Evolutionary conservation across 2,113 vertebrate genomes (phyloP).

Genomic region (Nicator chloris): DNA sequence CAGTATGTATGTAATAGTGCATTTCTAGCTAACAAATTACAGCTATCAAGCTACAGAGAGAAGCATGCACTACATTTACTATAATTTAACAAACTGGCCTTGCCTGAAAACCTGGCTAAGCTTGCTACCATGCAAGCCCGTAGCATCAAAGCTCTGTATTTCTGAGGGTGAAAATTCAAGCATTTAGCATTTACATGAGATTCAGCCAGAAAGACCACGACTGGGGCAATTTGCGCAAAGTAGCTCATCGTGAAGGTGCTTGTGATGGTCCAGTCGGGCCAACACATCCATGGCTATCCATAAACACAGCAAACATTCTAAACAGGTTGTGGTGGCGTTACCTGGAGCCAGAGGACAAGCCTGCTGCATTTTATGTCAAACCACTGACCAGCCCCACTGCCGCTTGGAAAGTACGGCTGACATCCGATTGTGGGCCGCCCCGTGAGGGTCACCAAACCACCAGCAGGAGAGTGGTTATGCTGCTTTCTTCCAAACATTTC

Average conservation of each 20-base stretch:
- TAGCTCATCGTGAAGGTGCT: background rate
- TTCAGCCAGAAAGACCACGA: background rate
- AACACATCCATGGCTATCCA: background rate
- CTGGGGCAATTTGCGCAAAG: background rate
- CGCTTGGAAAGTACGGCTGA: conserved; percentile 24
- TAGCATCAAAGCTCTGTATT: background rate
- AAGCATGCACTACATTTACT: conserved; percentile 37
- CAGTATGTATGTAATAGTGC: conserved; percentile 50
- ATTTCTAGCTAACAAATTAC: conserved; percentile 60
- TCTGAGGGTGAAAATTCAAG: background rate
- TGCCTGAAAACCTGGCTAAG: conserved; percentile 24
- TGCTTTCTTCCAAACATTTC: conserved; percentile 45
- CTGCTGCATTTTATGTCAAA: background rate
- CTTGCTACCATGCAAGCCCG: background rate
- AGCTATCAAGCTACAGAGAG: conserved; percentile 49
- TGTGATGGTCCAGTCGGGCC: background rate
- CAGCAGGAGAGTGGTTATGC: background rate
- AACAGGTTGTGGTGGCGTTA: conserved; percentile 47
- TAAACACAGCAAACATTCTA: background rate
- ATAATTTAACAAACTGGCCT: conserved; percentile 37
- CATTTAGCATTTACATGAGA: background rate
- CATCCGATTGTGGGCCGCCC: background rate
- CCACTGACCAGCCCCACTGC: conserved; percentile 28
- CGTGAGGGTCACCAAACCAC: conserved; percentile 38
- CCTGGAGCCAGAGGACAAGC: conserved; percentile 51